These are phyloP conservation scores for Neelides sp. DNA, from an alignment of 1,140 invertebrate species.

Conservation along the genomic window DNA sequence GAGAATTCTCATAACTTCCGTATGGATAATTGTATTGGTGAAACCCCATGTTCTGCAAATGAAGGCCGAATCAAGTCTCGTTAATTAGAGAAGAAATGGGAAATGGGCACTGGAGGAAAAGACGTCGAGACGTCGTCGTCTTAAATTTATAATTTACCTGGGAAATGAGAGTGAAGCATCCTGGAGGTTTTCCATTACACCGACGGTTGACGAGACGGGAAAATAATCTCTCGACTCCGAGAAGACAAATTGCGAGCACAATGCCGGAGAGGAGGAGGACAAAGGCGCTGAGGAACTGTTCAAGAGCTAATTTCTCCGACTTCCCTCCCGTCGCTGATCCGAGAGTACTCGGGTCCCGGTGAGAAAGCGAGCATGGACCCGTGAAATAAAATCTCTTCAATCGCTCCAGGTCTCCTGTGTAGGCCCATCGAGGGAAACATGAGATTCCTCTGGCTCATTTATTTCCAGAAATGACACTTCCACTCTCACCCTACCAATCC, in stretches of 20 bases:
- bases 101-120: no score
- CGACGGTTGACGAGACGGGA: constrained; percentile 11
- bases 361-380: constrained; percentile 76
- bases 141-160: constrained; percentile 16
- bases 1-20: constrained; percentile 14
- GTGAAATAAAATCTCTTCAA: constrained; percentile 94
- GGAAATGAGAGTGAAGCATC: constrained; percentile 27
- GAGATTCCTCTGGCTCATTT: no score
- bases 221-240: constrained; percentile 22
- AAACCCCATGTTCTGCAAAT: constrained; percentile 26
- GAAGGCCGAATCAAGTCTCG: no score
- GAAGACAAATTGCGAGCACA: constrained; percentile 53
- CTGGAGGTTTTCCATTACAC: constrained; percentile 16
- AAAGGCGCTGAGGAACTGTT: constrained; percentile 96
- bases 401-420: constrained; percentile 73
- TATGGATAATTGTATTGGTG: constrained; percentile 21
- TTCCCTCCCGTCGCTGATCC: constrained; percentile 28
- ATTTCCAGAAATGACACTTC: no score
- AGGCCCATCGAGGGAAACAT: no score
- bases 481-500: no score
- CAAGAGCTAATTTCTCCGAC: constrained; percentile 76
- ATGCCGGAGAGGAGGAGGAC: constrained; percentile 87
- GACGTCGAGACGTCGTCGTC: background rate
- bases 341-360: constrained; percentile 11
- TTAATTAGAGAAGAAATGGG: no score